These are phyloP conservation scores for Plutella xylostella DNA, from an alignment of 2,888 invertebrate genomes.

Conservation along the genomic window DNA sequence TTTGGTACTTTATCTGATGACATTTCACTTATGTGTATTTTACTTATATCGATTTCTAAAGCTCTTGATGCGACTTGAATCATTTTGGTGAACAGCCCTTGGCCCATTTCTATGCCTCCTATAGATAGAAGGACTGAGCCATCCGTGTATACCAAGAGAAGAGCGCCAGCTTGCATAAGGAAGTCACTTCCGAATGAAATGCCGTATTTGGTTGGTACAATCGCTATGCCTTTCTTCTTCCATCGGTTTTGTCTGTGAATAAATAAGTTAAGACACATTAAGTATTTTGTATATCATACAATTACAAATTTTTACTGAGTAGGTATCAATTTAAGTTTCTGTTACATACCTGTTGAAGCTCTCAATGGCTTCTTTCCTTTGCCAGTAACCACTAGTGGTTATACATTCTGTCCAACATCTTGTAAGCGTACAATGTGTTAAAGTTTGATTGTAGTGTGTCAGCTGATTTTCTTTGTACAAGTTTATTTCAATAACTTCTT, in stretches of 20 bases:
- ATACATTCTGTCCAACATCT: constrained; percentile 85
- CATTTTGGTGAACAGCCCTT: constrained; percentile 91
- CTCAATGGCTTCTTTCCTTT: constrained; percentile 69
- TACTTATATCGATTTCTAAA: constrained; percentile 70
- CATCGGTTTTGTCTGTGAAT: constrained; percentile 73
- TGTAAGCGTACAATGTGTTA: constrained; percentile 78
- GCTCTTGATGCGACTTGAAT: constrained; percentile 81
- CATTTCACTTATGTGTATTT: constrained; percentile 80
- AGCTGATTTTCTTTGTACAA: constrained; percentile 82
- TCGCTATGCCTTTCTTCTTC: constrained; percentile 80
- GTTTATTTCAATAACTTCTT: constrained; percentile 77
- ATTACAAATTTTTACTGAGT: not conserved
- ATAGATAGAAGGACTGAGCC: constrained; percentile 84
- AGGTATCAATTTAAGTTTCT: not conserved
- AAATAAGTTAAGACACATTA: not conserved
- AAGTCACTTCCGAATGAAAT: constrained; percentile 76
- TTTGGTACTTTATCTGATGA: constrained; percentile 87
- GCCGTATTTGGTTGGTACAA: constrained; percentile 82
- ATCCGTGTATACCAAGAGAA: constrained; percentile 81
- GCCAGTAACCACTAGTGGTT: constrained; percentile 71
- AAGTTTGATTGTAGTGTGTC: constrained; percentile 82
- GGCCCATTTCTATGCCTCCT: constrained; percentile 92
- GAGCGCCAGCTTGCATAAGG: constrained; percentile 82
- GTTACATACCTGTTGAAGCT: constrained; percentile 78
- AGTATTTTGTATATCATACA: not conserved